Conservation (phyloP, 2,113 vertebrate species). For the Aleadryas rufinucha region DNA sequence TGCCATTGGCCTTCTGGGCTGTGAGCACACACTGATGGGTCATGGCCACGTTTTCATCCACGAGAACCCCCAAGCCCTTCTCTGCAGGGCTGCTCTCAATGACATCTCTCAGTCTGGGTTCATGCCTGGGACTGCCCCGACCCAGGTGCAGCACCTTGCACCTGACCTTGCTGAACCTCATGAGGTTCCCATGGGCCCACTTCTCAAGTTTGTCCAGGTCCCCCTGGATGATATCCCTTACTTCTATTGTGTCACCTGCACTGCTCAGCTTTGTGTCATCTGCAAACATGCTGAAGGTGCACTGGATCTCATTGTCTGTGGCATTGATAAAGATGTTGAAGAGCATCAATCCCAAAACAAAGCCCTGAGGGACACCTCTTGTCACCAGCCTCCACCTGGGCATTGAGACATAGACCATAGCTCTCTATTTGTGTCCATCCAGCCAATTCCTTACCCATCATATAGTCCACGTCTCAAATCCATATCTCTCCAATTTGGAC, state of each 20-base stretch:
- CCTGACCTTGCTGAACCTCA: background rate
- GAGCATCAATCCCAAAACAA: background rate
- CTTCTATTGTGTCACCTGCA: background rate
- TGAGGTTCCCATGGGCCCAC: background rate
- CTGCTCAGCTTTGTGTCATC: background rate
- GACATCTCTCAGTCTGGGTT: background rate
- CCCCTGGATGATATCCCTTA: background rate
- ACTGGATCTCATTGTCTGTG: background rate
- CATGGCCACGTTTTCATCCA: background rate
- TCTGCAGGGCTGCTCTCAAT: background rate
- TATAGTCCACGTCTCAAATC: background rate
- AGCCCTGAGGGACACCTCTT: background rate
- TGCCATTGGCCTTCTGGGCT: background rate
- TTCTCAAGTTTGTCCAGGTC: background rate
- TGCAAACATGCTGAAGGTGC: background rate
- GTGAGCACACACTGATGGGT: background rate
- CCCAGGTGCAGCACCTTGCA: background rate
- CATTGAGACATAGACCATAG: background rate
- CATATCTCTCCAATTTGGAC: background rate
- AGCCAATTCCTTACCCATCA: background rate
- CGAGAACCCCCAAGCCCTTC: accelerated
- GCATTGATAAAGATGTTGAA: background rate
- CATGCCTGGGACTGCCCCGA: background rate
- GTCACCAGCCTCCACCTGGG: background rate
- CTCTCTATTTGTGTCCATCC: background rate